These are phyloP conservation scores for Cercopithecus diana DNA, from an alignment of 2,797 vertebrate species.

Conservation along the genomic window DNA sequence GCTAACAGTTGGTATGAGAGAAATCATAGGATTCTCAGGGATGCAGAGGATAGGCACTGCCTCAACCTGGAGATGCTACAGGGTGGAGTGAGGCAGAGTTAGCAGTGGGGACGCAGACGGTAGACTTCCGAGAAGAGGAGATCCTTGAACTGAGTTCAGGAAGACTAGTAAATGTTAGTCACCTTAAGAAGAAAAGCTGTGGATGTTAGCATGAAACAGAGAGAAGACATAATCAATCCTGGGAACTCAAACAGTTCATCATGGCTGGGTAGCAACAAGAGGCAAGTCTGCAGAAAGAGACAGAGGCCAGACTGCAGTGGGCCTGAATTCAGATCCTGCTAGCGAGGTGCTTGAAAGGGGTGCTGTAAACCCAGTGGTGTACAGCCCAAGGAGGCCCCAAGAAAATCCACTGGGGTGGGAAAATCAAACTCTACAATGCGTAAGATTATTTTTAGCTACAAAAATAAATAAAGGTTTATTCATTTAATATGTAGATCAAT, in stretches of 20 bases:
- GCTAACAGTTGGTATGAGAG: background rate
- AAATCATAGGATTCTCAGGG: background rate
- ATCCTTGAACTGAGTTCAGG: background rate
- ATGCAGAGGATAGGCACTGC: background rate
- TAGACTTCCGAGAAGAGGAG: background rate
- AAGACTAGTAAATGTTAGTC: background rate
- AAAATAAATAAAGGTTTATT: background rate
- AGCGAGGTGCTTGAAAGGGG: too few relatives aligned
- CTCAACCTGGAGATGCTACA: background rate
- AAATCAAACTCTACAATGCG: background rate
- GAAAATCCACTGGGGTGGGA: background rate
- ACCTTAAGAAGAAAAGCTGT: background rate
- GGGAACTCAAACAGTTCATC: background rate
- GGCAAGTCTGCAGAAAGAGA: background rate
- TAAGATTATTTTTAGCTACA: background rate
- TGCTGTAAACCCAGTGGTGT: accelerated
- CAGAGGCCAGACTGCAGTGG: background rate
- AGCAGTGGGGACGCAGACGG: accelerated
- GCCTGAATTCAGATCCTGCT: background rate
- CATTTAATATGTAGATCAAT: background rate
- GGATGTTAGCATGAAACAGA: accelerated
- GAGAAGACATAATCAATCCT: background rate
- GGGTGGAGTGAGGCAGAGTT: accelerated
- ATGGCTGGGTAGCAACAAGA: background rate
- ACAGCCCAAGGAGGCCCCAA: background rate